Percentiles rank a stretch among this genome's conserved stretches.
phyloP scores from a whole-genome alignment of 2,888 invertebrate species.

The Drosophila fulvimacula region DNA sequence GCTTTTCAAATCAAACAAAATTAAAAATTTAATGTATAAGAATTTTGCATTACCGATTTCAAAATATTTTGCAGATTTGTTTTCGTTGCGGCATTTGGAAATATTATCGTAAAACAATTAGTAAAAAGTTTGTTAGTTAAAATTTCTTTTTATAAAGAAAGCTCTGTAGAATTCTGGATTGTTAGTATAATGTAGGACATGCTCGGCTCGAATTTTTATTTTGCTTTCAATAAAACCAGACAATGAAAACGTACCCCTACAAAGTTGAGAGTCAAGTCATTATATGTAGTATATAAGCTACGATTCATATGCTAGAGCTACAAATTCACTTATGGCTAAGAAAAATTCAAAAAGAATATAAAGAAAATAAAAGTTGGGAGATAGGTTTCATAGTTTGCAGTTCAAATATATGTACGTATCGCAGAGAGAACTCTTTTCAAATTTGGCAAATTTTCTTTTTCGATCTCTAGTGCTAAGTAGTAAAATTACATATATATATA shows the following conservation, averaged over 20 bases:
- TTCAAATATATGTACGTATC: slow-evolving; percentile 22
- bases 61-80: slow-evolving; percentile 38
- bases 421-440: slow-evolving; percentile 76
- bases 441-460: slow-evolving; percentile 48
- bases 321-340: slow-evolving; percentile 38
- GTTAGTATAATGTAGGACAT: slow-evolving; percentile 72
- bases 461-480: slow-evolving; percentile 10
- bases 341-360: slow-evolving; percentile 19
- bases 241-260: slow-evolving; percentile 72
- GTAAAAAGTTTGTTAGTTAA: slow-evolving; percentile 46
- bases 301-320: slow-evolving; percentile 36
- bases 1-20: slow-evolving; percentile 29
- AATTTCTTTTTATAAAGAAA: slow-evolving; percentile 12
- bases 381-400: slow-evolving; percentile 43
- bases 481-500: slow-evolving; percentile 33
- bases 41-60: slow-evolving; percentile 71
- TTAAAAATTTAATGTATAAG: slow-evolving; percentile 19
- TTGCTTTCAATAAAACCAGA: slow-evolving; percentile 85
- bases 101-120: slow-evolving; percentile 55
- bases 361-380: slow-evolving; percentile 30
- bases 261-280: slow-evolving; percentile 21
- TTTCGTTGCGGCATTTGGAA: slow-evolving; percentile 54
- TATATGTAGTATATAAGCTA: slow-evolving; percentile 20
- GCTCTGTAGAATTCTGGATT: slow-evolving; percentile 9
- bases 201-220: slow-evolving; percentile 79